Conservation (phyloP, 2,113 vertebrate genomes). For the Tinamus guttatus region DNA sequence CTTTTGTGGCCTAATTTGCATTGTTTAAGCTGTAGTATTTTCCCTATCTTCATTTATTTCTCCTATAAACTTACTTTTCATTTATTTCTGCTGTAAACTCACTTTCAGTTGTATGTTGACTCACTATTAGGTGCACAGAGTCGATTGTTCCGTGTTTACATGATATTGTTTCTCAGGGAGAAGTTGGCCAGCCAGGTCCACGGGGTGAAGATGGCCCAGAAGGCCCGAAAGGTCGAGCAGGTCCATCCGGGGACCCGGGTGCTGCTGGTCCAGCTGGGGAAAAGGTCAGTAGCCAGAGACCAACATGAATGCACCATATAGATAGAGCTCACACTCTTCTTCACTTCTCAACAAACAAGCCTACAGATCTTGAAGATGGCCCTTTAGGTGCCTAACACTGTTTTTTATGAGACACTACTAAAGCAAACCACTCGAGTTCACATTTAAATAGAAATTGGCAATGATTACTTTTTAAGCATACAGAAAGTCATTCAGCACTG, state of each 20-base stretch:
- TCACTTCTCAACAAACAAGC: not conserved
- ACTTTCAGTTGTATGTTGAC: not conserved
- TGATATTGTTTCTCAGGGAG: constrained; percentile 82
- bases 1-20: not conserved
- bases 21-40: not conserved
- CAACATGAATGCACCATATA: not conserved
- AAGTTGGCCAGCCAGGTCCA: constrained; percentile 87
- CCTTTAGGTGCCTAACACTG: not conserved
- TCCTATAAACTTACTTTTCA: not conserved
- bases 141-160: not conserved
- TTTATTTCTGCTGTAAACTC: not conserved
- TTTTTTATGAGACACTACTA: not conserved
- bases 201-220: constrained; percentile 97
- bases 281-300: constrained; percentile 82
- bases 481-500: not conserved
- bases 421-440: not conserved
- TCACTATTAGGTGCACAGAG: not conserved
- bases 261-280: constrained; percentile 91
- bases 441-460: not conserved
- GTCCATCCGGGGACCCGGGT: constrained; percentile 91
- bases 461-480: not conserved
- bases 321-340: not conserved
- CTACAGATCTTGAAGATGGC: not conserved
- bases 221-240: constrained; percentile 93
- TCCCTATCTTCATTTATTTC: not conserved